phyloP scores from a whole-genome alignment of 2,888 invertebrate genomes.

The Furcula furcula region DNA sequence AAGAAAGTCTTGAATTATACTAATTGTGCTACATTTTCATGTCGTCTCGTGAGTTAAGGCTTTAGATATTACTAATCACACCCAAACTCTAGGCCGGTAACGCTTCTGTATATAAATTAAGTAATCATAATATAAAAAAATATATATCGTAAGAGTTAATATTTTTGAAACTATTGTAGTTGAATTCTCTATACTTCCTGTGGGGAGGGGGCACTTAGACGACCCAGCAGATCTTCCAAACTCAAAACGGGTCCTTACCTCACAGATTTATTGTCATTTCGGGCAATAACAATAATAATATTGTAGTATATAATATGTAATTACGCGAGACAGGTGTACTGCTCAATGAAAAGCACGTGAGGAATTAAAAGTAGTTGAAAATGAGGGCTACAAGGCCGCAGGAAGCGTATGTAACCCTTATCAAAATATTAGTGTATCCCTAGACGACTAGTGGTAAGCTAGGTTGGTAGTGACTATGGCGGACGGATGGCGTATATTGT shows the following conservation, averaged over 20 bases:
- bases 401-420: constrained; percentile 46
- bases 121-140: constrained; percentile 39
- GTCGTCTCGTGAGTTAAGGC: background rate
- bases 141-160: constrained; percentile 61
- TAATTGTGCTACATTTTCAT: background rate
- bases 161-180: constrained; percentile 70
- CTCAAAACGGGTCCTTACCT: constrained; percentile 5
- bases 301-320: constrained; percentile 45
- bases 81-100: constrained; percentile 25
- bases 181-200: constrained; percentile 44
- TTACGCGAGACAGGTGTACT: constrained; percentile 56
- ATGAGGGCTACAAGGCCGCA: constrained; percentile 35
- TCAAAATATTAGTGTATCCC: constrained; percentile 56
- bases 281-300: constrained; percentile 48
- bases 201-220: constrained; percentile 25
- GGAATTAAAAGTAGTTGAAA: constrained; percentile 71
- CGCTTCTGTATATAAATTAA: constrained; percentile 56
- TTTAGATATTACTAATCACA: constrained; percentile 21
- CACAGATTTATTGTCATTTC: constrained; percentile 41
- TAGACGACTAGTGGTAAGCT: constrained; percentile 64
- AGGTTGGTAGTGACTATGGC: constrained; percentile 48
- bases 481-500: constrained; percentile 20
- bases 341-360: constrained; percentile 72
- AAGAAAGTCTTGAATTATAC: too few species aligned
- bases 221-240: background rate